Conservation (phyloP, 2,113 vertebrate species). For the Sinocyclocheilus anshuiensis region DNA sequence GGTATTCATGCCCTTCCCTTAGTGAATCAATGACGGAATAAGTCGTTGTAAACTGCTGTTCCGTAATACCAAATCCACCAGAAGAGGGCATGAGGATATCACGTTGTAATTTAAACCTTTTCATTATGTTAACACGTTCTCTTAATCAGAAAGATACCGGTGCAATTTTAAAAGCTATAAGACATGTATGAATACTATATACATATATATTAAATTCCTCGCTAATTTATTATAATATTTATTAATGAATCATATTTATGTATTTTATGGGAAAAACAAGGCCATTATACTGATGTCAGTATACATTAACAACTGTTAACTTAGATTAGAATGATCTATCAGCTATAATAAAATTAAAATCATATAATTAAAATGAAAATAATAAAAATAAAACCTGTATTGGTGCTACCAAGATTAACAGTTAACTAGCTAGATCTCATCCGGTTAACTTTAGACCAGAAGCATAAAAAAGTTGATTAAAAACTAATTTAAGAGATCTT, state of each 20-base stretch:
- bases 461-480: neutral
- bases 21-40: neutral
- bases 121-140: neutral
- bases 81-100: constrained; percentile 12
- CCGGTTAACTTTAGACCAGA: neutral
- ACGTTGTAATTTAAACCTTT: neutral
- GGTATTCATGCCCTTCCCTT: neutral
- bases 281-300: no score
- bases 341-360: no score
- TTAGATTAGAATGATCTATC: no score
- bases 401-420: neutral
- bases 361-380: no score
- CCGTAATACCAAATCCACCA: neutral
- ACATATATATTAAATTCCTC: neutral
- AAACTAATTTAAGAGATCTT: neutral
- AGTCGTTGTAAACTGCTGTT: neutral
- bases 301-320: no score
- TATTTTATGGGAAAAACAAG: no score
- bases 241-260: no score
- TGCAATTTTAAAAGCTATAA: neutral
- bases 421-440: neutral
- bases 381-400: neutral
- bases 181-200: no score
- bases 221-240: no score
- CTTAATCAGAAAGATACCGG: neutral